Evolutionary conservation across 1,140 invertebrate genomes (phyloP), one percentile per base, ranked within the genome.

Genomic region (Heliconius nattereri): DNA sequence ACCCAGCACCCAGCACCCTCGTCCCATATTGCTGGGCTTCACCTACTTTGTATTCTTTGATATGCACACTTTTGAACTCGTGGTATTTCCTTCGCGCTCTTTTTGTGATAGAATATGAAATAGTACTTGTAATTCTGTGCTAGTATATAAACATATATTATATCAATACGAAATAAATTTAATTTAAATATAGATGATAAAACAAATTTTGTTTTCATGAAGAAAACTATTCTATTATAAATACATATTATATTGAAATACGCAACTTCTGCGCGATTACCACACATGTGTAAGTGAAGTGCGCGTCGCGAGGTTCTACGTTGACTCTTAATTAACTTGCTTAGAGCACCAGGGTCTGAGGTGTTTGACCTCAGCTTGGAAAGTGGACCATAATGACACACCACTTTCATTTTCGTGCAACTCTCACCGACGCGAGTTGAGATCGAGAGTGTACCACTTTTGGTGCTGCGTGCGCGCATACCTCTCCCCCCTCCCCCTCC

Each of bases 361-460:
- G 89, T 92, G 87, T 86, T 92, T 91, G 89, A 93, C 92, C 92
- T 83, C 85, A 78, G 72, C 81, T 85, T 92, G 89, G 91, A 94
- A 94, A 94, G 92, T 94, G 89, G 90, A 94, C 87, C 91, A 94
- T 92, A 92, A 93, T 93, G 90, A 89, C 87, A 90, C 84, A 94
- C 88, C 91, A 94, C 92, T 94, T 94, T 94, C 92, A 90, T 93
- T 94, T 94, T 94, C 92, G 87, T 89, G 89, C 89, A 92, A 92
- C 92, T 94, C 92, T 94, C 92, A 93, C 92, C 86, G 82, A 84
- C 85, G 89, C 90, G 87, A 87, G 87, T 90, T 82, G 89, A 94
- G 91, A 94, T 92, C 91, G 92, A 94, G 93, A 94, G 92, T 93
- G 92, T 94, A 92, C 89, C 85, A 94, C 92, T 92, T 94, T 89